Evolutionary conservation across 1,140 invertebrate species (phyloP), one percentile per base, ranked within the genome.

Genomic region (Zaprionus kolodkinae): DNA sequence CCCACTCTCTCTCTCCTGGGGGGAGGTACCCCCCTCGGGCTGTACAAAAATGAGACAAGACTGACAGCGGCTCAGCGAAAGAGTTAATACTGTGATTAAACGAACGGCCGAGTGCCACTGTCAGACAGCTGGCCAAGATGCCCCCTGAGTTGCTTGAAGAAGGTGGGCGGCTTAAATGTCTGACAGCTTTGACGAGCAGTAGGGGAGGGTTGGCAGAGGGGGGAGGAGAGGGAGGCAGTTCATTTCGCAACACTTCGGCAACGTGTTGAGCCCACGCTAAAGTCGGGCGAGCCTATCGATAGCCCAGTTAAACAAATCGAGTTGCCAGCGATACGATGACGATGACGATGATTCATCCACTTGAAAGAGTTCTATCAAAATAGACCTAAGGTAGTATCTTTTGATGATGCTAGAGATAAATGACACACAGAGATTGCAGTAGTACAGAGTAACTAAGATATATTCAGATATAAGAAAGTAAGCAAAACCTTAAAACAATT

Each of bases 31-130:
- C 45, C 12, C 33, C 57, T 27, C 21, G 10, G 55, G 43, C 52
- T n/a, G 61, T 55, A 57, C 76, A 76, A 72, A 79, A 76, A 78
- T 64, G 78, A 81, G 74, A 84, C 81, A 78, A 82, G 90, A 91
- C 69, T 91, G 90, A 91, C 90, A 91, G 90, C 90, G 84, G 83
- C 90, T 91, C 90, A 82, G 85, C 80, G 74, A 91, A 91, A 91
- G 90, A 91, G 90, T 91, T 91, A 91, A 91, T 91, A 88, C 90
- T 90, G 90, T 90, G 91, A 91, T 91, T 91, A 91, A 91, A 91
- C 80, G 83, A 77, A 78, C 85, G 73, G 69, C 35, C 72, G 78
- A 87, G 82, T 79, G 85, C 81, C 81, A 88, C 85, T 88, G 84
- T 78, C 85, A 81, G 78, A 56, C 74, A 75, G 76, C 70, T 79